Conservation (phyloP, 2,797 vertebrate genomes). For the Sebastes minor region DNA sequence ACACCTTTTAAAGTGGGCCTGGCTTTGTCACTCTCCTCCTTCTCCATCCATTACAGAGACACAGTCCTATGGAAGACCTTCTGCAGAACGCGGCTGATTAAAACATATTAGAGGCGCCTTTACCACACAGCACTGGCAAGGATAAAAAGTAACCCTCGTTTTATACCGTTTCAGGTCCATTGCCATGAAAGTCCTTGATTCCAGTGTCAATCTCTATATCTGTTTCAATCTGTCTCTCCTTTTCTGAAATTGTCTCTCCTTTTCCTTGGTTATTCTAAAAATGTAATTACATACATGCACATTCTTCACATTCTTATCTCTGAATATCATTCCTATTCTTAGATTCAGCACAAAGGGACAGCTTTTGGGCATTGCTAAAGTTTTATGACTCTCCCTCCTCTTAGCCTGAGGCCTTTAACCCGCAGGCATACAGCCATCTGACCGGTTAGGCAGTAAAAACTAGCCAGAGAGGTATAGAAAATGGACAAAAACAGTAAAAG, state of each 20-base stretch:
- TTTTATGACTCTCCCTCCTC: conserved; percentile 11
- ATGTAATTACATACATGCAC: background rate
- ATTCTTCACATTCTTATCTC: background rate
- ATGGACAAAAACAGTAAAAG: conserved; percentile 14
- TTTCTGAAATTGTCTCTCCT: background rate
- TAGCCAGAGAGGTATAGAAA: background rate
- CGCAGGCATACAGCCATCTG: conserved; percentile 14
- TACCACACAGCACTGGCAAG: conserved; percentile 24
- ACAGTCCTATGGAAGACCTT: conserved; percentile 64
- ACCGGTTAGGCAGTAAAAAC: conserved; percentile 27
- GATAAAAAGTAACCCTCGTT: conserved; percentile 46
- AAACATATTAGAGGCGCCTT: conserved; percentile 53
- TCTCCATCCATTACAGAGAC: conserved; percentile 70
- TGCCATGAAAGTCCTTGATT: conserved; percentile 16
- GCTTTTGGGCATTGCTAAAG: conserved; percentile 13
- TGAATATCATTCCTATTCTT: conserved; percentile 12
- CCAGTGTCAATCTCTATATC: conserved; percentile 16
- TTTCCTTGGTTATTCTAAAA: conserved; percentile 7
- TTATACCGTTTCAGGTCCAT: conserved; percentile 1
- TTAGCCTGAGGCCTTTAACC: conserved; percentile 48
- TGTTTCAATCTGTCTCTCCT: background rate
- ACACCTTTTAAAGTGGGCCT: conserved; percentile 76
- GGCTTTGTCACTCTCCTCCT: conserved; percentile 71
- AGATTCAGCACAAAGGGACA: conserved; percentile 16
- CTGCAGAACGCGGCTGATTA: conserved; percentile 52